A percentile compares a stretch with the other conserved stretches of the same genome.
These are phyloP conservation scores for Lepetodrilus schrolli DNA, from an alignment of 2,888 invertebrate genomes.

Conservation along the genomic window DNA sequence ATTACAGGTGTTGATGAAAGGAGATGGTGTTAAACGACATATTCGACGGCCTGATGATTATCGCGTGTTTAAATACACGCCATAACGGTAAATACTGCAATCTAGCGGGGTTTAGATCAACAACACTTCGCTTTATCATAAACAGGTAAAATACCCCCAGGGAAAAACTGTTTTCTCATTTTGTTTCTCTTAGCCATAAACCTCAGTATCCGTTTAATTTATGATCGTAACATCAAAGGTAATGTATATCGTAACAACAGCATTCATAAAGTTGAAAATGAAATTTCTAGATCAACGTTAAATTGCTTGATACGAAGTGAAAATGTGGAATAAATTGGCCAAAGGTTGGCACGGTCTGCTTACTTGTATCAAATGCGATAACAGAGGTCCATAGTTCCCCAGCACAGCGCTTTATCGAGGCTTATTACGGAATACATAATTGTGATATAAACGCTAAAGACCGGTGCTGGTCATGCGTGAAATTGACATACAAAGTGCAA, in stretches of 20 bases:
- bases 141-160: slow-evolving; percentile 1
- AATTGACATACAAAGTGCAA: slow-evolving; percentile 27
- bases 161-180: background rate
- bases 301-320: background rate
- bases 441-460: slow-evolving; percentile 9
- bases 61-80: too few relatives aligned
- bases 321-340: background rate
- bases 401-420: background rate
- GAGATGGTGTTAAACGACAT: too few relatives aligned
- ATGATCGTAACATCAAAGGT: slow-evolving; percentile 1
- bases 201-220: background rate
- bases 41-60: too few relatives aligned
- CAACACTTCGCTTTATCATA: slow-evolving; percentile 12
- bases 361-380: too few relatives aligned
- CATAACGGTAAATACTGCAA: background rate
- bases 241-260: background rate
- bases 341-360: too few relatives aligned
- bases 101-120: background rate
- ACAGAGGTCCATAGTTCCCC: too few relatives aligned
- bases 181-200: background rate
- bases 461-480: slow-evolving; percentile 3
- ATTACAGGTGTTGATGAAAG: too few relatives aligned
- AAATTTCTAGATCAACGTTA: background rate
- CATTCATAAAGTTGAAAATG: slow-evolving; percentile 24
- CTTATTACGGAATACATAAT: slow-evolving; percentile 20